Base-by-base conservation (phyloP, 1,140 invertebrate species). In the Neocloeon triangulifer region DNA sequence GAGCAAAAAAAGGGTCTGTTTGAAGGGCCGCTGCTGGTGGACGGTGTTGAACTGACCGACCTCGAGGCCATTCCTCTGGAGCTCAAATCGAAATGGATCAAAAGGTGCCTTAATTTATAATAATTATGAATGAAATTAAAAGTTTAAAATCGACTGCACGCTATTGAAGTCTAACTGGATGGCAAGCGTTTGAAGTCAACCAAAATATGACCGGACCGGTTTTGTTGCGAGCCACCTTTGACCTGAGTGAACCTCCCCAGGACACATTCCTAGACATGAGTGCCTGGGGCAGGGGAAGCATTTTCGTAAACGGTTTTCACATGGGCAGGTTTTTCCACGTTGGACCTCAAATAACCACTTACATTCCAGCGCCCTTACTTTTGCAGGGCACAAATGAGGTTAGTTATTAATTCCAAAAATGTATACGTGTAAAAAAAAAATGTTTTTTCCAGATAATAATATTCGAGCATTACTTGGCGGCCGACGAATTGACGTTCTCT, bases 301-400 rank as follows among this genome's bases (percentile, higher is more conserved):
- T 67, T n/a, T 58, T 70, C 34, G 40, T 73, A 1, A 73, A 73
- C 50, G 66, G 64, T 4, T 64, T 67, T 40, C 65, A 70, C 41
- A 42, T 73, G 27, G 67, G 66, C 8, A 44, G 69, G 29, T 70
- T 69, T 45, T 44, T 44, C 12, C 47, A 44, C 35, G 40, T 56
- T 8, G 69, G 69, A 1, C 69, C 70, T 0, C 59, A 63, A 41
- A 45, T 53, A 37, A 59, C 61, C 3, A 45, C 67, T 0, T 73
- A 65, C 48, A 37, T 70, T 19, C 68, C 68, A 12, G 64, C 52
- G 5, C 58, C 62, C 2, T 44, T 67, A 13, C 45, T 69, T 1
- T 51, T 52, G 22, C 32, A 38, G 16, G 63, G 63, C 10, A 35
- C 41, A 4, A 69, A 68, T 47, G 47, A 55, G 40, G 56, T 60